Percentiles rank a stretch among this genome's conserved stretches.
Evolutionary conservation across 64 coral and sea anemone genomes (phyloP).

Genomic region (Montipora cactus): DNA sequence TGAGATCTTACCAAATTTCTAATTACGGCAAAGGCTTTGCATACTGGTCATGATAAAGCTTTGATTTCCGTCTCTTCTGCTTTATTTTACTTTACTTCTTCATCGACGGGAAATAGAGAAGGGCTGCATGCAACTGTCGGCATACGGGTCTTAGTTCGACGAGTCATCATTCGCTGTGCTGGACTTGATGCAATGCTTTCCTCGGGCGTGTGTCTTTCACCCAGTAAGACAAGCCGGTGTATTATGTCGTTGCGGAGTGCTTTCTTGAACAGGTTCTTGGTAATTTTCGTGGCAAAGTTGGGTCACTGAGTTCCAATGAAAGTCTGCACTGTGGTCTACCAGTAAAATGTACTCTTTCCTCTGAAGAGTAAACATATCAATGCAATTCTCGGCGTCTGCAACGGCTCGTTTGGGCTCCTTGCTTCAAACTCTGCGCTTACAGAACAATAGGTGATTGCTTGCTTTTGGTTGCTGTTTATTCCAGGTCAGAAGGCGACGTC

Average conservation of each 20-base stretch:
- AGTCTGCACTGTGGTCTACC: conserved; percentile 29
- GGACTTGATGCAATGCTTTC: background rate
- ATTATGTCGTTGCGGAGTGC: background rate
- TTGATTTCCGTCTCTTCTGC: no score
- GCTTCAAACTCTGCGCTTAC: conserved; percentile 30
- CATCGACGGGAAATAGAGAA: no score
- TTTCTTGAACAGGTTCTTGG: background rate
- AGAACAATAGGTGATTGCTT: conserved; percentile 24
- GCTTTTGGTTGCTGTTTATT: background rate
- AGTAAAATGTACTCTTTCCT: background rate
- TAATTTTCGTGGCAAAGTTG: background rate
- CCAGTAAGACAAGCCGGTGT: background rate
- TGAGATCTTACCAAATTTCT: no score
- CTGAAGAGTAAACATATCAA: background rate
- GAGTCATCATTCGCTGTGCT: background rate
- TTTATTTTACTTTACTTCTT: no score
- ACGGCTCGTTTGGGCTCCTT: background rate
- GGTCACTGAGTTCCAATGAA: conserved; percentile 15
- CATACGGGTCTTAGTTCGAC: background rate
- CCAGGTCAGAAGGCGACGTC: no score
- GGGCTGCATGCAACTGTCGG: no score
- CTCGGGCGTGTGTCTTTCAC: background rate
- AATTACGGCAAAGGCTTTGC: no score
- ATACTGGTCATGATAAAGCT: no score
- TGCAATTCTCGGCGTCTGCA: background rate